These are phyloP conservation scores for Dioctria linearis DNA, from an alignment of 2,888 invertebrate genomes.

Conservation along the genomic window DNA sequence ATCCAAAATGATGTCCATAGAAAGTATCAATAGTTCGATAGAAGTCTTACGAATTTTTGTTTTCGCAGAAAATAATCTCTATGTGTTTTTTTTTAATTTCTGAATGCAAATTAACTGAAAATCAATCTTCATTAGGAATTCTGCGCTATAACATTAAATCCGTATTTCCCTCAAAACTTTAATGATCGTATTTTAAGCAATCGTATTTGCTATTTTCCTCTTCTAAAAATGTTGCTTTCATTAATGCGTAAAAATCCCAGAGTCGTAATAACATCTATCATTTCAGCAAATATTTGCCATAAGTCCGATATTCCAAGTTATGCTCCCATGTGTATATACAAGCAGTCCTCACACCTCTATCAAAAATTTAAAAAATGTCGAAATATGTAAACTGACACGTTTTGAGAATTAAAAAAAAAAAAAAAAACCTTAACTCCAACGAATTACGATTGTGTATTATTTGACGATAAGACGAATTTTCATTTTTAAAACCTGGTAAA, in stretches of 20 bases:
- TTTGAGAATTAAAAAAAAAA: slow-evolving; percentile 25
- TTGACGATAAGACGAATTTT: slow-evolving; percentile 29
- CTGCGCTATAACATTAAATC: too few relatives aligned
- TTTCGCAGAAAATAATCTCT: too few relatives aligned
- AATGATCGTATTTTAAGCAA: neutral
- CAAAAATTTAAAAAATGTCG: slow-evolving; percentile 40
- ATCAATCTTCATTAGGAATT: too few relatives aligned
- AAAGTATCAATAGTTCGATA: too few relatives aligned
- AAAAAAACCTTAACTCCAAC: neutral
- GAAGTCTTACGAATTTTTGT: too few relatives aligned
- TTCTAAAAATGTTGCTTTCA: neutral
- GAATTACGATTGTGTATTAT: neutral
- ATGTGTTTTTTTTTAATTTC: too few relatives aligned
- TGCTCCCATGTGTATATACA: neutral
- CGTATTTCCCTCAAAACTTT: too few relatives aligned
- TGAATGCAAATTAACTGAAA: too few relatives aligned
- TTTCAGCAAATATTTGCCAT: neutral
- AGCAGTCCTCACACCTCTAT: neutral
- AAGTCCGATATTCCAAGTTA: neutral
- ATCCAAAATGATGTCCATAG: too few relatives aligned
- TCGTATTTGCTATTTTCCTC: neutral
- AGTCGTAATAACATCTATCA: neutral
- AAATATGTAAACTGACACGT: slow-evolving; percentile 47
- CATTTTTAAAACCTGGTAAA: slow-evolving; percentile 27
- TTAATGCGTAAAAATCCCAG: neutral